Base-by-base conservation (phyloP, 64 coral and sea anemone species). In the Stylophora pistillata region DNA sequence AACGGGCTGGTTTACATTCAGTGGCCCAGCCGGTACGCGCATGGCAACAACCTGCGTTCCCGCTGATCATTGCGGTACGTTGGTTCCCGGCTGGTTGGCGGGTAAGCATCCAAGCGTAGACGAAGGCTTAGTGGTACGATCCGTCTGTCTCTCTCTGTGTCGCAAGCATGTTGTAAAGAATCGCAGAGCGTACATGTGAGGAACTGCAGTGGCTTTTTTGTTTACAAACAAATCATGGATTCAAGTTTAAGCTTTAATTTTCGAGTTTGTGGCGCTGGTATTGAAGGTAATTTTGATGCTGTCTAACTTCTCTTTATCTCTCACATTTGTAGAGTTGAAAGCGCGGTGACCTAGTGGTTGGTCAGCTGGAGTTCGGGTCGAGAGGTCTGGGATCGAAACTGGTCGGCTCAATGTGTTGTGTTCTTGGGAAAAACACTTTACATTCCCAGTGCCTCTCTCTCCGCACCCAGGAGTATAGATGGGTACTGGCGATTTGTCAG, bases 121-220 rank as follows among this genome's bases (percentile, higher is more conserved):
- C 16, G 84, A 87, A 27, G 91, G 85, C 9, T 74, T 55, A 28
- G 91, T 87, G 9, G 47, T 5, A 30, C 73, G 83, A 12, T 33
- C 17, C 1, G 74, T 55, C 72, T 92, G 91, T 41, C 80, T 87
- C 62, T 87, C 62, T 20, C 86, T 10, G 30, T 41, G 62, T 63
- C 18, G 31, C 86, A 88, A 17, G 15, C 71, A 16, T 92, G 91
- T 65, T 92, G 91, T 59, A 30, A 58, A 1, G 15, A 13, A 12
- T 68, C 53, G 26, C 52, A 55, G 13, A 87, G 52, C 10, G 53
- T 56, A 16, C 26, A 33, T 78, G 86, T 88, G 14, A 78, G 76
- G 33, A 88, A 93, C 28, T 88, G 91, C 86, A 77, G 85, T 21
- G 84, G 55, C 2, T 92, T 71, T 26, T 87, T 79, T 65, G 91